Conservation (phyloP, 2,113 vertebrate species). For the Xerus inauris region DNA sequence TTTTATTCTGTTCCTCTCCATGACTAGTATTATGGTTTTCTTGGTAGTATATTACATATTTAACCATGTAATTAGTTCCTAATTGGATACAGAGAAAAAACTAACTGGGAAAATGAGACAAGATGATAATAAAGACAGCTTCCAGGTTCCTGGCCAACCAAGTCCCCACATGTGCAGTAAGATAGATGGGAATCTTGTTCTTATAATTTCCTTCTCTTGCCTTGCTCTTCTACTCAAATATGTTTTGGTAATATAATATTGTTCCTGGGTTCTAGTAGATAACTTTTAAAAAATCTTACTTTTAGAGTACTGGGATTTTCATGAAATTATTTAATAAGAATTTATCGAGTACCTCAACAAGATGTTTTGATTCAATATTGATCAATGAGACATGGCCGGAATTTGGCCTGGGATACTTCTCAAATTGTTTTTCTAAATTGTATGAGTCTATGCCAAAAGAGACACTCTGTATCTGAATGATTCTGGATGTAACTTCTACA, state of each 20-base stretch:
- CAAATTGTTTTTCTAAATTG: slow-evolving; percentile 21
- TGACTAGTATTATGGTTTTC: background rate
- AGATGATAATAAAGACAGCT: background rate
- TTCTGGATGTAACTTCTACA: background rate
- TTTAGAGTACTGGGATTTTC: background rate
- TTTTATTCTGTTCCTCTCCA: background rate
- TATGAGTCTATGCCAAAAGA: slow-evolving; percentile 3
- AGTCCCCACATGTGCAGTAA: too few relatives aligned
- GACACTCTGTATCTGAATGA: background rate
- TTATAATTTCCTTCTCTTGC: background rate
- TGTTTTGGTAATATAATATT: background rate
- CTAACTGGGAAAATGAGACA: background rate
- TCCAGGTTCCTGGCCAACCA: background rate
- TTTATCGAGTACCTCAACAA: background rate
- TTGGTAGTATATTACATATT: background rate
- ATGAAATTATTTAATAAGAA: slow-evolving; percentile 19
- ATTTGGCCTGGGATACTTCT: background rate
- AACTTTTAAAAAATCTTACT: background rate
- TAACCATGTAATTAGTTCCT: background rate
- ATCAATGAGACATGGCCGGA: background rate
- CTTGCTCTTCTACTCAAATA: background rate
- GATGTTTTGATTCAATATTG: slow-evolving; percentile 1
- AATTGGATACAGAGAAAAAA: background rate
- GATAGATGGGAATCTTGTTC: background rate
- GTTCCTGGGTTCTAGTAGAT: background rate